Base-by-base conservation (phyloP, 1,140 invertebrate species). In the Sycophaga agraensis region DNA sequence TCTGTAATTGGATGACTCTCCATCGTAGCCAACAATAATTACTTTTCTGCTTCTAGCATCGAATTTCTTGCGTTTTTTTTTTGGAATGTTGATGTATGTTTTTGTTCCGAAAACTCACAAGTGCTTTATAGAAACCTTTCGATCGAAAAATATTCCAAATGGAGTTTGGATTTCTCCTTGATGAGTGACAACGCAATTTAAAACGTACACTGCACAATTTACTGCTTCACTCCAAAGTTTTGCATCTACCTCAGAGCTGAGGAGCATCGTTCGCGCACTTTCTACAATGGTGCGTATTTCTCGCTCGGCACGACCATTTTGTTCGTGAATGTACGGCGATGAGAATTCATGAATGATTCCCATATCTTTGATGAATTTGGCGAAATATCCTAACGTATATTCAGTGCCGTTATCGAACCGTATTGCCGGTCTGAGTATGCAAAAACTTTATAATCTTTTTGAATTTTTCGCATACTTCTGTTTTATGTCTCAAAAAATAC, bases 201-300 rank as follows among this genome's bases (percentile, higher is more conserved):
- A n/a, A 55, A 73, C 50, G 59, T 76, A 73, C 14, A 55, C 58
- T 6, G 74, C 73, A 6, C 74, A 81, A 45, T 69, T 66, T 0
- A 80, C 62, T 24, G 81, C 79, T 72, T 83, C 79, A 4, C 71
- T 72, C 80, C 78, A 84, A 26, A 78, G 70, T 2, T n/a, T 64
- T 43, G 39, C 71, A 63, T 35, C 66, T 60, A 28, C n/a, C n/a
- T n/a, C n/a, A n/a, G n/a, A n/a, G n/a, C n/a, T n/a, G n/a, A n/a
- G n/a, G n/a, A n/a, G n/a, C n/a, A n/a, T n/a, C n/a, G n/a, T n/a
- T n/a, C n/a, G n/a, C n/a, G n/a, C n/a, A n/a, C n/a, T n/a, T n/a
- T n/a, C n/a, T n/a, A 83, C 50, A n/a, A 74, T 58, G 21, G 69
- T 63, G n/a, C 66, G 62, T 31, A 67, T 2, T 71, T 72, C 54